phyloP scores from a whole-genome alignment of 2,113 vertebrate species.

The Datnioides undecimradiatus region DNA sequence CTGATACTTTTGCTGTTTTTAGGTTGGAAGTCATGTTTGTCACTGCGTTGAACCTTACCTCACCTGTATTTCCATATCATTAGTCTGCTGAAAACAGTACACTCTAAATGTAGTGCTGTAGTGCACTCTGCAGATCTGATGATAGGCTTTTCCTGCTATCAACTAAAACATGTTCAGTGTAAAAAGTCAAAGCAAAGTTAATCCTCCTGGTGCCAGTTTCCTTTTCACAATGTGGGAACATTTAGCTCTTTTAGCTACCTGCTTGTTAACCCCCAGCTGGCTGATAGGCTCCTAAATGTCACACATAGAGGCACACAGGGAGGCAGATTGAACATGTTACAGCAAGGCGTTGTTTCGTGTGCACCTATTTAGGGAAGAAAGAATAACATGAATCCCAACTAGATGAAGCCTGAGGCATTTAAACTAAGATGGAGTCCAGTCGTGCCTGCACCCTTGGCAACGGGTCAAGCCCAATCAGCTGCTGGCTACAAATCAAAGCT shows the following conservation, averaged over 20 bases:
- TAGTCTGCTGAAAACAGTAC: not conserved
- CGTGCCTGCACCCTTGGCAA: not conserved
- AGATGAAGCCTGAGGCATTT: slow-evolving; percentile 26
- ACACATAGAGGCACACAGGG: not conserved
- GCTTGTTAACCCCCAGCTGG: not conserved
- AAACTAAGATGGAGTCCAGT: slow-evolving; percentile 45
- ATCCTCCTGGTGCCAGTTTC: not conserved
- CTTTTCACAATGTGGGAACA: not conserved
- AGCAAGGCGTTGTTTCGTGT: slow-evolving; percentile 27
- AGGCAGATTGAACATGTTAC: slow-evolving; percentile 11
- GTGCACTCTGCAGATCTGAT: not conserved
- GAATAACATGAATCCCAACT: slow-evolving; percentile 17
- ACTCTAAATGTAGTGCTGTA: not conserved
- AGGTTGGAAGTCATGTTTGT: not conserved
- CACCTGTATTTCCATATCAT: not conserved
- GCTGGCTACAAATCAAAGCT: slow-evolving; percentile 59
- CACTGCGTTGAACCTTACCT: not conserved
- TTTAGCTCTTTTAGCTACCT: not conserved
- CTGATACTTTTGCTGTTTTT: slow-evolving; percentile 1
- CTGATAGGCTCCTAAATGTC: not conserved
- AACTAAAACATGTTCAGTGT: not conserved
- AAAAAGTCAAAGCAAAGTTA: not conserved
- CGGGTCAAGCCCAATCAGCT: slow-evolving; percentile 51
- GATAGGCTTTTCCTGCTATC: not conserved
- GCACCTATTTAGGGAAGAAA: slow-evolving; percentile 4